Conservation (phyloP, 2,797 vertebrate genomes). For the Centropyge bicolor region DNA sequence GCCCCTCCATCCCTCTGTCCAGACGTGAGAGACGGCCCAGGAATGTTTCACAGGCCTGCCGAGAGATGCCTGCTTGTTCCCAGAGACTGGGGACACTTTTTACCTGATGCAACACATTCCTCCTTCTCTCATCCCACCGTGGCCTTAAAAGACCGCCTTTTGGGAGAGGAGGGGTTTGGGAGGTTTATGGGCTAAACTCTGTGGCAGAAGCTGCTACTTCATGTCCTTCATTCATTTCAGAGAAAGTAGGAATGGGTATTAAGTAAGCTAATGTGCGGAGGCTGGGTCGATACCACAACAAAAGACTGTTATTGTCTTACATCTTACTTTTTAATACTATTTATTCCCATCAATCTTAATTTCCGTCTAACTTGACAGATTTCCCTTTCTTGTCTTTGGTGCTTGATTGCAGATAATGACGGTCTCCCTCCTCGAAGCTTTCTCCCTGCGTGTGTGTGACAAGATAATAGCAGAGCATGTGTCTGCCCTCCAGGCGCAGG, state of each 20-base stretch:
- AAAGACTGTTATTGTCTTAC: neutral
- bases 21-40: conserved; percentile 84
- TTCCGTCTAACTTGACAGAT: conserved; percentile 51
- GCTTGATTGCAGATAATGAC: conserved; percentile 76
- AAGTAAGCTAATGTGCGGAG: conserved; percentile 6
- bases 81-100: conserved; percentile 75
- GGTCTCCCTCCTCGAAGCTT: conserved; percentile 54
- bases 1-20: conserved; percentile 67
- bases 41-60: conserved; percentile 89
- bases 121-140: conserved; percentile 46
- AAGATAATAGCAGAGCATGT: conserved; percentile 81
- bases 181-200: neutral
- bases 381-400: conserved; percentile 69
- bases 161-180: neutral
- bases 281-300: neutral
- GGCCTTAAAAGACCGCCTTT: conserved; percentile 14
- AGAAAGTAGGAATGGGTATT: conserved; percentile 11
- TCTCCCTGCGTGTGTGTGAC: conserved; percentile 54
- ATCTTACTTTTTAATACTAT: conserved; percentile 31
- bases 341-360: conserved; percentile 63
- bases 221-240: neutral
- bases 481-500: conserved; percentile 75
- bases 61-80: conserved; percentile 85
- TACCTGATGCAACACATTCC: conserved; percentile 81
- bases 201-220: neutral